These are phyloP conservation scores for Muraenolepis orangiensis DNA, from an alignment of 2,797 vertebrate genomes.

Conservation along the genomic window DNA sequence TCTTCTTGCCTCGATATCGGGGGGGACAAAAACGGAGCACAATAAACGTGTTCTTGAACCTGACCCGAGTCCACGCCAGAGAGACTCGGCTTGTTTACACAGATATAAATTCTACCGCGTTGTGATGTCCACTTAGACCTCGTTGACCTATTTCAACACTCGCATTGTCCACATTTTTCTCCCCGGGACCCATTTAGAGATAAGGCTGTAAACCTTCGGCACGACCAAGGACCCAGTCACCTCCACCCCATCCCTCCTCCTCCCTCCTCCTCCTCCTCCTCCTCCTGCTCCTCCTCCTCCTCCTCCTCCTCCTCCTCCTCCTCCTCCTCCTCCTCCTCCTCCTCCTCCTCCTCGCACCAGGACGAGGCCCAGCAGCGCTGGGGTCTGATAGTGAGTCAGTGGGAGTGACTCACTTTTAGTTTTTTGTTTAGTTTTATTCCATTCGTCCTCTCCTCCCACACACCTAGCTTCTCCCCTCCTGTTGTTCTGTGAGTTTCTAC, in stretches of 20 bases:
- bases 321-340: not conserved
- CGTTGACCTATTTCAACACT: slow-evolving; percentile 41
- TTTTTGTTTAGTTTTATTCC: slow-evolving; percentile 25
- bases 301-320: slow-evolving; percentile 24
- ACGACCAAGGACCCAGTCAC: slow-evolving; percentile 32
- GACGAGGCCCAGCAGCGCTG: not conserved
- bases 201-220: slow-evolving; percentile 45
- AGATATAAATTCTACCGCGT: slow-evolving; percentile 56
- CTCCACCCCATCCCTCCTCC: slow-evolving; percentile 24
- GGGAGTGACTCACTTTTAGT: slow-evolving; percentile 58
- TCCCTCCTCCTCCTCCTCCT: not conserved
- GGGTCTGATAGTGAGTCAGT: slow-evolving; percentile 48
- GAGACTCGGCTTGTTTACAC: slow-evolving; percentile 57
- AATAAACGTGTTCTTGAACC: slow-evolving; percentile 17
- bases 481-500: not conserved
- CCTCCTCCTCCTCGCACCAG: no score
- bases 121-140: slow-evolving; percentile 51
- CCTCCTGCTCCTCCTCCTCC: not conserved
- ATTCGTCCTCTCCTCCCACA: slow-evolving; percentile 53
- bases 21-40: not conserved
- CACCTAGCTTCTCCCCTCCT: slow-evolving; percentile 39
- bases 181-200: slow-evolving; percentile 61
- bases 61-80: not conserved
- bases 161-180: slow-evolving; percentile 64
- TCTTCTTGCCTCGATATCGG: not conserved